Evolutionary conservation across 2,888 invertebrate species (phyloP), one percentile per base, ranked within the genome.

Genomic region (Bibio marci): DNA sequence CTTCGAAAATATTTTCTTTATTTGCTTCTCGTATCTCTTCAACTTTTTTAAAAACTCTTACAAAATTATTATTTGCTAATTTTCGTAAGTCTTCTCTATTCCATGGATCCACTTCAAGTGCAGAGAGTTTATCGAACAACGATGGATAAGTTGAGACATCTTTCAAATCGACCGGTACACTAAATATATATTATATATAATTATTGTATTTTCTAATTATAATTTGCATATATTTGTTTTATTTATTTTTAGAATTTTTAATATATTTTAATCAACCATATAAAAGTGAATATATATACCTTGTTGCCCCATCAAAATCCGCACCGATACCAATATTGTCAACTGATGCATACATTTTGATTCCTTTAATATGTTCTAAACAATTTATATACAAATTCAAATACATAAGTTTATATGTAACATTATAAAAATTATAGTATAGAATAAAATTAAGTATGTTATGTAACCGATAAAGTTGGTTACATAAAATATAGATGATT

Each of bases 141-240:
- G 71, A 64, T 1, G 79, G 78, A 52, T 77, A 79, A 2, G 73
- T 70, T 4, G 77, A 75, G 3, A 77, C 77, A 52, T 79, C 77
- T 56, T 79, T 75, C 40, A 81, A 59, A 13, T 80, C 80, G 57
- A 73, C 69, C 3, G 80, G 80, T 31, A 10, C 15, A 10, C 31
- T 31, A 17, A 6, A 35, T 77, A 75, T 55, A 79, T 79, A 22
- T 22, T 4, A 22, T 22, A 22, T 8, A 22, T 8, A 22, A 22
- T 8, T 6, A 22, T 22, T n/a, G n/a, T 22, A 22, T 22, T 22
- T 22, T 6, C 8, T 22, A 22, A 22, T 6, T 22, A 22, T 22
- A 22, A 22, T 22, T 22, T 6, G 8, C 4, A 6, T 22, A 22
- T 8, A 22, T 22, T 22, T 22, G 4, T 22, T 22, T 22, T 22